Conservation (phyloP, 2,888 invertebrate species). For the Tetragonula carbonaria region DNA sequence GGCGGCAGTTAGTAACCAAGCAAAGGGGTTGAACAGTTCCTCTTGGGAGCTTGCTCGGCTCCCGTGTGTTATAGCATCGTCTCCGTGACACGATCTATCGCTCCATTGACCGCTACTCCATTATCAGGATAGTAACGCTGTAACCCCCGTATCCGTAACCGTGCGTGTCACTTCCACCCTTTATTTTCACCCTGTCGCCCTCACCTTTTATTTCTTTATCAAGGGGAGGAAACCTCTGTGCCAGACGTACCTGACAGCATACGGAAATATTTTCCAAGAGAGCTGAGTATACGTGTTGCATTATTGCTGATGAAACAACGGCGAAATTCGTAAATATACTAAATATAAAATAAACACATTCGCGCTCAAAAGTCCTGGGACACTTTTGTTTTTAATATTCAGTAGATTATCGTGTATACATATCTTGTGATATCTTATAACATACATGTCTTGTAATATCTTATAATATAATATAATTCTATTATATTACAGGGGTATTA, state of each 20-base stretch:
- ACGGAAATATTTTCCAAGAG: slow-evolving; percentile 32
- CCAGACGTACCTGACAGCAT: slow-evolving; percentile 30
- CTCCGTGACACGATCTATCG: slow-evolving; percentile 76
- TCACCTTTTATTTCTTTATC: slow-evolving; percentile 78
- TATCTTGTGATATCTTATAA: too few species aligned
- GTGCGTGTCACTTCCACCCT: slow-evolving; percentile 50
- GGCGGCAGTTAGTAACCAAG: slow-evolving; percentile 17
- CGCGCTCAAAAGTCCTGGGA: too few species aligned
- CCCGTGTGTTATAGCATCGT: slow-evolving; percentile 70
- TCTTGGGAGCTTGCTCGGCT: slow-evolving; percentile 72
- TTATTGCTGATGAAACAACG: too few species aligned
- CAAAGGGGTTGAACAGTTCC: slow-evolving; percentile 63
- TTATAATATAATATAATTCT: too few species aligned
- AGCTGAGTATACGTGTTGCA: slow-evolving; percentile 1
- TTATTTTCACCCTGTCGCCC: slow-evolving; percentile 69
- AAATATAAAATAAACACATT: too few species aligned
- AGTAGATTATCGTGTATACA: too few species aligned
- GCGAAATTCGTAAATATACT: too few species aligned
- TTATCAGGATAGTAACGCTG: slow-evolving; percentile 79
- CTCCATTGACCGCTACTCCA: slow-evolving; percentile 80
- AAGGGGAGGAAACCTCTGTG: slow-evolving; percentile 59
- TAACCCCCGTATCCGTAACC: slow-evolving; percentile 73
- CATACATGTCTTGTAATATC: too few species aligned
- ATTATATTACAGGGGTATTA: too few species aligned
- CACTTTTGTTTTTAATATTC: too few species aligned